A percentile compares a stretch with the other conserved stretches of the same genome.
Conservation (phyloP, 1,140 invertebrate species). For the Nautilus pompilius region DNA sequence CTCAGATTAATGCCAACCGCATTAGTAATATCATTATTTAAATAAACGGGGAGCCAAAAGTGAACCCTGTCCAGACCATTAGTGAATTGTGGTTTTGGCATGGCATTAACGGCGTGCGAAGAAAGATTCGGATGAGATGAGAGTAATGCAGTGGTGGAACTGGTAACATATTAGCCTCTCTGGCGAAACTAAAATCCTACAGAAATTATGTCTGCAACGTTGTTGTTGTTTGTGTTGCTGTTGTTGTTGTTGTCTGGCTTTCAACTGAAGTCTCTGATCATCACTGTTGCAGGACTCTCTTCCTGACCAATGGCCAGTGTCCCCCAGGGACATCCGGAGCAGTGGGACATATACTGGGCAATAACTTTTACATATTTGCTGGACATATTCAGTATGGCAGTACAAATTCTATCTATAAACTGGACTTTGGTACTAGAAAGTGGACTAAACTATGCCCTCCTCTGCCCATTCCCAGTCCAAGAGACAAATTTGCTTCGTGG, state of each 20-base stretch:
- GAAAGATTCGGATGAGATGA: no score
- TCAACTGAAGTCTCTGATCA: not conserved
- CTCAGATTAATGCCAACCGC: no score
- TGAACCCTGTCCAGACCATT: no score
- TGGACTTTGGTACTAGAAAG: slow-evolving; percentile 43
- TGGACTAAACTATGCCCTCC: slow-evolving; percentile 40
- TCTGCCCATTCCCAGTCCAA: slow-evolving; percentile 37
- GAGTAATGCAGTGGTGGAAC: no score
- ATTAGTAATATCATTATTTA: no score
- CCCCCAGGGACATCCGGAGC: slow-evolving; percentile 53
- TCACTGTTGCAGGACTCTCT: slow-evolving; percentile 20
- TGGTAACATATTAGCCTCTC: no score
- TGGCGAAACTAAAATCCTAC: no score
- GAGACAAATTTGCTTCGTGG: slow-evolving; percentile 57
- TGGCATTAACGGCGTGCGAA: no score
- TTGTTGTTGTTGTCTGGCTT: not conserved
- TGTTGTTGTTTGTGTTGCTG: no score
- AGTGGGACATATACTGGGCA: slow-evolving; percentile 42
- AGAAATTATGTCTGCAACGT: no score
- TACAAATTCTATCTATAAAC: slow-evolving; percentile 42
- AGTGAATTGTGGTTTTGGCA: no score
- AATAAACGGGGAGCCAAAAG: no score
- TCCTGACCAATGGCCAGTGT: slow-evolving; percentile 14
- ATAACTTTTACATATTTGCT: slow-evolving; percentile 55
- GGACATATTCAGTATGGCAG: slow-evolving; percentile 43